Conservation (phyloP, 2,797 vertebrate genomes). For the Streptopelia turtur region DNA sequence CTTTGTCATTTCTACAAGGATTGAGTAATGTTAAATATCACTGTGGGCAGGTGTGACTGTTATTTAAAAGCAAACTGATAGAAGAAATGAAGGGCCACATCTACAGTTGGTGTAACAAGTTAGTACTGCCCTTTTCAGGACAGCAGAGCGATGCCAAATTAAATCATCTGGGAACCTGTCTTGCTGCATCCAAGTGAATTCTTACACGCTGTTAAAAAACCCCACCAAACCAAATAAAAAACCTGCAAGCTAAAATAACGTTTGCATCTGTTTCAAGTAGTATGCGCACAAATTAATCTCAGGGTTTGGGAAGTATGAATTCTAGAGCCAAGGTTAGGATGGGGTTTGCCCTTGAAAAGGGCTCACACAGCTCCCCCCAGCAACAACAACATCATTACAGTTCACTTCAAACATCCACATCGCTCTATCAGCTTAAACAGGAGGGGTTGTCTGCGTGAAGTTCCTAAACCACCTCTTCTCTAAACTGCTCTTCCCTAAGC, state of each 20-base stretch:
- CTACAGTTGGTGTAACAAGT: neutral
- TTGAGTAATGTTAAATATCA: conserved; percentile 4
- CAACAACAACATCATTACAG: neutral
- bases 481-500: neutral
- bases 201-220: neutral
- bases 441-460: neutral
- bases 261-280: neutral
- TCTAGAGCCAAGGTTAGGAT: neutral
- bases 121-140: neutral
- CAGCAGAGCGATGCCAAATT: neutral
- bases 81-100: neutral
- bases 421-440: neutral
- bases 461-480: neutral
- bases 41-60: conserved; percentile 11
- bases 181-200: neutral
- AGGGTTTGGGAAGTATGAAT: neutral
- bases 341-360: neutral
- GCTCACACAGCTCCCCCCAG: neutral
- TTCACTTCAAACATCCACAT: fast-evolving
- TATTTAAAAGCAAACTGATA: neutral
- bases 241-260: neutral
- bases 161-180: neutral
- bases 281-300: neutral
- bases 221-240: neutral
- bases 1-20: conserved; percentile 9